Conservation (phyloP, 2,888 invertebrate species). For the Metacarcinus magister region DNA sequence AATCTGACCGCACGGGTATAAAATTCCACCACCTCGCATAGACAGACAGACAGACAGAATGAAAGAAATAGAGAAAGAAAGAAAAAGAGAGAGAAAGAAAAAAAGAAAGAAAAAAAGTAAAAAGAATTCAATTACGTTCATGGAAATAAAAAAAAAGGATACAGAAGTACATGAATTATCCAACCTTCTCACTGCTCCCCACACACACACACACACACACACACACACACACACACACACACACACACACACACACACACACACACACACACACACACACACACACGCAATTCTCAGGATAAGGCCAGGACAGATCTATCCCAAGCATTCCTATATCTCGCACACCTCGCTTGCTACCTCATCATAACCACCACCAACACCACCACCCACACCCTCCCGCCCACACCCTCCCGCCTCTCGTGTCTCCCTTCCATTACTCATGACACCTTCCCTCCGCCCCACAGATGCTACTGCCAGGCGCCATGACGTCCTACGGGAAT, state of each 20-base stretch:
- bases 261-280: conserved; percentile 59
- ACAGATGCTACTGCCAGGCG: conserved; percentile 39
- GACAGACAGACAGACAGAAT: background rate
- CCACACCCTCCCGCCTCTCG: background rate
- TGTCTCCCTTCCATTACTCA: background rate
- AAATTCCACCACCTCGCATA: background rate
- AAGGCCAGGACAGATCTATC: background rate
- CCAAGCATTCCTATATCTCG: background rate
- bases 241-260: conserved; percentile 59
- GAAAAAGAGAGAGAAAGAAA: too few species aligned
- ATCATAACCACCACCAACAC: background rate
- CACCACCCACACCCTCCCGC: background rate
- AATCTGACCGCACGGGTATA: background rate
- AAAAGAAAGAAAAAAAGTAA: too few species aligned
- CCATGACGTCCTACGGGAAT: conserved; percentile 56
- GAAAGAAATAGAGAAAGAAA: too few species aligned
- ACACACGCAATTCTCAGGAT: background rate
- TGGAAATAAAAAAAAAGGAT: too few species aligned
- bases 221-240: background rate
- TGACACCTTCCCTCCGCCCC: background rate
- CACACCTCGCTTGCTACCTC: background rate
- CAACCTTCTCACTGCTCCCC: too few species aligned
- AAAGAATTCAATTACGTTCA: too few species aligned
- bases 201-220: background rate
- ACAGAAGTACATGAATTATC: too few species aligned